Evolutionary conservation across 1,140 invertebrate genomes (phyloP), one percentile per base, ranked within the genome.

Genomic region (Zelostemma sp.): DNA sequence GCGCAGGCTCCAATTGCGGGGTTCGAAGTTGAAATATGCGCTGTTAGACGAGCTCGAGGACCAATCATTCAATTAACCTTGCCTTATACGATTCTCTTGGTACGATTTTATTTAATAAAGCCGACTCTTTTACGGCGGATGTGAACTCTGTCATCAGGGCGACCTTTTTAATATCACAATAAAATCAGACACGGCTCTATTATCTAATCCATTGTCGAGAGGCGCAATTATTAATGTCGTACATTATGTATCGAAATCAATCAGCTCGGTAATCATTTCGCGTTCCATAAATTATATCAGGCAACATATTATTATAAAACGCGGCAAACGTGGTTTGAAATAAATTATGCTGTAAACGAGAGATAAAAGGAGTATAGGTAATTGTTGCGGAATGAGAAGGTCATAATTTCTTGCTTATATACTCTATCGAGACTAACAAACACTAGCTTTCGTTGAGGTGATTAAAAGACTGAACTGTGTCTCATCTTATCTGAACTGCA

Each of bases 31-130:
- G 63, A 65, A 68, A 64, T 70, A 70, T 55, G 63, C 59, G 66
- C 68, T 60, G 48, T 64, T 70, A 62, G 59, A 60, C 64, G 75
- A 75, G 62, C 63, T 74, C 68, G 70, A 74, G 67, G 57, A 65
- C 76, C 78, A 80, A 83, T 82, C 81, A 81, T 82, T 82, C 80
- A 80, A 79, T 83, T 82, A 81, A 77, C 73, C 65, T 69, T 75
- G 73, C 76, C 75, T 74, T 75, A 72, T 78, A 71, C 74, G 72
- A 78, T 80, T 75, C 74, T 77, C 74, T 78, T 72, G 72, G 75
- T 76, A 65, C 73, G 71, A 80, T 77, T 78, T 82, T 77, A 81
- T 80, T 81, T 77, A 78, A 82, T 80, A 80, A 79, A 82, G 74
- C 78, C 70, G 68, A 78, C 74, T 72, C 69, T 71, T 66, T 71